phyloP scores from a whole-genome alignment of 1,140 invertebrate genomes.

The Yoshiicerus persimilis region DNA sequence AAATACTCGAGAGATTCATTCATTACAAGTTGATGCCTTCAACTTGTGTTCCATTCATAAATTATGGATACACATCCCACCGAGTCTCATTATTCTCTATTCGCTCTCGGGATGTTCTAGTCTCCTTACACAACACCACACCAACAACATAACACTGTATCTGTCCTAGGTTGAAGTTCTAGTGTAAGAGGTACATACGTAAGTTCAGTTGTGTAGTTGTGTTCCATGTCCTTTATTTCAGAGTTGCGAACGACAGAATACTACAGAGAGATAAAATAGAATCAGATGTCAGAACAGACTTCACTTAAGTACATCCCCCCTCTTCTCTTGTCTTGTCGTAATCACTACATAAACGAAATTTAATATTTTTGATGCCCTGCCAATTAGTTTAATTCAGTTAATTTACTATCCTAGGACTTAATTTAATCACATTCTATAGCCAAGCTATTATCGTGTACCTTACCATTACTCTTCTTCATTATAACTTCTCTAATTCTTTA shows the following conservation, averaged over 20 bases:
- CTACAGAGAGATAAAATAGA: background rate
- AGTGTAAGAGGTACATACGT: background rate
- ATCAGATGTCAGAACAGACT: slow-evolving; percentile 16
- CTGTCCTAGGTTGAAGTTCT: background rate
- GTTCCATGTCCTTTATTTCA: background rate
- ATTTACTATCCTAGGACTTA: background rate
- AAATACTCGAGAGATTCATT: slow-evolving; percentile 7
- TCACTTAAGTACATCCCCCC: background rate
- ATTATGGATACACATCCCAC: slow-evolving; percentile 1
- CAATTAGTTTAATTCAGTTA: slow-evolving; percentile 21
- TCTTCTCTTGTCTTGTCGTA: background rate
- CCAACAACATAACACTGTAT: background rate
- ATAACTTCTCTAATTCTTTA: background rate
- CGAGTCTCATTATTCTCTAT: background rate
- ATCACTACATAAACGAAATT: slow-evolving; percentile 12
- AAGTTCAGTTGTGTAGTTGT: background rate
- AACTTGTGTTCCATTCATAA: slow-evolving; percentile 22
- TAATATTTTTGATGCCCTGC: slow-evolving; percentile 22
- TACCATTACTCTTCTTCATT: background rate
- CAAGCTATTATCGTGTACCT: background rate
- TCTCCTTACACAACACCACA: background rate
- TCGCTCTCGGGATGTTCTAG: background rate
- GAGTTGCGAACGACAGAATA: background rate
- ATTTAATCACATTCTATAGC: background rate
- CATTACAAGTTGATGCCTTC: slow-evolving; percentile 22